phyloP scores from a whole-genome alignment of 2,797 vertebrate species.

The Crocidura indochinensis region DNA sequence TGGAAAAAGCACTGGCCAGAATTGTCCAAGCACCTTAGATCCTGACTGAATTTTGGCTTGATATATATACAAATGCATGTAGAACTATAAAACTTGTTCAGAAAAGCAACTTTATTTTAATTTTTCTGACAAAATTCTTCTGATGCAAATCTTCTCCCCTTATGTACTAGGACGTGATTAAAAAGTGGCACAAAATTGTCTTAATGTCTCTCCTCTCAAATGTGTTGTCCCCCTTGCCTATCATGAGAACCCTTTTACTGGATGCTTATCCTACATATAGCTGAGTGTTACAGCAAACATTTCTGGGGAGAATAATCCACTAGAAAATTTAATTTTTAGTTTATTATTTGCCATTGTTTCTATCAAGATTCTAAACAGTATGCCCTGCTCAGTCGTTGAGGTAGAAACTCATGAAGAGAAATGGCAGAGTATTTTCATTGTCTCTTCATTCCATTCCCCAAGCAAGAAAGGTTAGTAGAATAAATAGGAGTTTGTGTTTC shows the following conservation, averaged over 20 bases:
- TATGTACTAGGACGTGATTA: not conserved
- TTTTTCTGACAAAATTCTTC: conserved; percentile 43
- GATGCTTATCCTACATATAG: not conserved
- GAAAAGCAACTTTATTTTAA: conserved; percentile 41
- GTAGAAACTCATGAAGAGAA: not conserved
- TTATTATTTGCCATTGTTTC: not conserved
- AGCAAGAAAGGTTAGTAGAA: not conserved
- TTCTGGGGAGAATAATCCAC: not conserved
- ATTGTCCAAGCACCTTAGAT: not conserved
- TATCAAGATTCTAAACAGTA: not conserved
- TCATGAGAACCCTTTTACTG: not conserved
- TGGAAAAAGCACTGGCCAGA: conserved; percentile 45
- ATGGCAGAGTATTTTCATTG: not conserved
- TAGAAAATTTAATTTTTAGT: not conserved
- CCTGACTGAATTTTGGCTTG: conserved; percentile 26
- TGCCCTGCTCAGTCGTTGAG: not conserved
- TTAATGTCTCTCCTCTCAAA: not conserved
- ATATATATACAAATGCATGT: conserved; percentile 52
- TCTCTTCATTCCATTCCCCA: not conserved
- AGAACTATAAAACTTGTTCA: conserved; percentile 47
- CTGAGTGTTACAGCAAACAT: not conserved
- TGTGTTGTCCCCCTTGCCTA: not conserved
- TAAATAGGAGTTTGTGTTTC: not conserved
- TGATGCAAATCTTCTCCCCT: conserved; percentile 19
- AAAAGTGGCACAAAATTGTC: not conserved